These are phyloP conservation scores for Pilophorus perplexus DNA, from an alignment of 2,888 invertebrate genomes.

Conservation along the genomic window DNA sequence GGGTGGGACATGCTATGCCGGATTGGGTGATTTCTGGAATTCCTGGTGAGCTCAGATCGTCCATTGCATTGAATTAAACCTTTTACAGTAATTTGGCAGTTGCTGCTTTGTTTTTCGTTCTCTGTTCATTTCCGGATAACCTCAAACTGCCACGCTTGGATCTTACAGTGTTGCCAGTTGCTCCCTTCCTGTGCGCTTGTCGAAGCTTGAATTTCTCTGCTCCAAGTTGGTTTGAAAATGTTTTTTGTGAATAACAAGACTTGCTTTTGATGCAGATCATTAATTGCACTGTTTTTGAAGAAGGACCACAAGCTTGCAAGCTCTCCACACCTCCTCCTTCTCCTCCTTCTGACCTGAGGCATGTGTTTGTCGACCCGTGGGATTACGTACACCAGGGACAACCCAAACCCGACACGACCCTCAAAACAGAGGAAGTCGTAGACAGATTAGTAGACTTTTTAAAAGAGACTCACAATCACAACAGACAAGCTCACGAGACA, in stretches of 20 bases:
- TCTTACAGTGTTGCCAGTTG: too few relatives aligned
- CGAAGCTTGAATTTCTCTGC: constrained; percentile 11
- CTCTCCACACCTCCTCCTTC: constrained; percentile 33
- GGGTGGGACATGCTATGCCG: too few relatives aligned
- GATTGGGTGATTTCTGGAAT: too few relatives aligned
- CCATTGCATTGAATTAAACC: too few relatives aligned
- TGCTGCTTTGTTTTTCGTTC: too few relatives aligned
- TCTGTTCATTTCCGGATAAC: too few relatives aligned
- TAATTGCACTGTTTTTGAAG: constrained; percentile 38
- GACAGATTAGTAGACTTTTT: constrained; percentile 28
- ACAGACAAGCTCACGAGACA: background rate
- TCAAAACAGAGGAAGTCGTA: constrained; percentile 22
- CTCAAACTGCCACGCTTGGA: too few relatives aligned
- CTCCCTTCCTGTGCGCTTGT: background rate
- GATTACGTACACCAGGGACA: constrained; percentile 18
- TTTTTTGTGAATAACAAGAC: constrained; percentile 31
- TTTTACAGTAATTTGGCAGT: too few relatives aligned
- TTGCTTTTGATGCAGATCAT: constrained; percentile 42
- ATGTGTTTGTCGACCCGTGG: constrained; percentile 37
- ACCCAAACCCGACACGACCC: background rate
- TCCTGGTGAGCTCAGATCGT: too few relatives aligned
- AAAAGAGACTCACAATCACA: constrained; percentile 11
- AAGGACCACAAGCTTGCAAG: constrained; percentile 16
- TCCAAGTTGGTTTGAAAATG: constrained; percentile 15
- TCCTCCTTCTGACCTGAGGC: constrained; percentile 26